Percentiles rank a stretch among this genome's conserved stretches.
Evolutionary conservation across 2,888 invertebrate species (phyloP).

Genomic region (Rhopalosiphum nymphaeae): DNA sequence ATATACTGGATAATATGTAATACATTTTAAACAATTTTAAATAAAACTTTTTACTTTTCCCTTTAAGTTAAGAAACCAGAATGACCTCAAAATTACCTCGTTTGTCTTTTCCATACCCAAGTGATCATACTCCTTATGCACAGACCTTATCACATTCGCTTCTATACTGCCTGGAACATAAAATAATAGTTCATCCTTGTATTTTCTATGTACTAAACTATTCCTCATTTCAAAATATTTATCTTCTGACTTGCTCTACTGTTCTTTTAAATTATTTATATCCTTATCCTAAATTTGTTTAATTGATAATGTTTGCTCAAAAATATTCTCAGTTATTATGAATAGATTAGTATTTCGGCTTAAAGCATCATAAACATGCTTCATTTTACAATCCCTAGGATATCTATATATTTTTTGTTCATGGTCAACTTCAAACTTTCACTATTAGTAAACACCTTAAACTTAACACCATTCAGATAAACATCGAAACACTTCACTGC

Average conservation of each 20-base stretch:
- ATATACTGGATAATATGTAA: conserved; percentile 22
- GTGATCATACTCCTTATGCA: background rate
- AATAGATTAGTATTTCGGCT: background rate
- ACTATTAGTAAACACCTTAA: background rate
- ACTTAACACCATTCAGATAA: background rate
- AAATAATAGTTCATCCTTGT: background rate
- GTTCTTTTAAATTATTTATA: background rate
- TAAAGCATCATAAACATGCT: background rate
- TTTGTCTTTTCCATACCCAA: background rate
- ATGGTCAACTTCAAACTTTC: background rate
- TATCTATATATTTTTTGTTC: background rate
- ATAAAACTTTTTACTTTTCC: conserved; percentile 14
- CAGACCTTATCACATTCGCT: background rate
- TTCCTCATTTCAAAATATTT: background rate
- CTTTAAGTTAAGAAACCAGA: background rate
- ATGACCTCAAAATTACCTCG: background rate
- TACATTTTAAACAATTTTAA: conserved; percentile 28
- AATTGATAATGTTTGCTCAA: background rate
- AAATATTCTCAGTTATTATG: background rate
- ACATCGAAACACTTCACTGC: background rate
- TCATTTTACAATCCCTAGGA: background rate
- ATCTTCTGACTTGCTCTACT: background rate
- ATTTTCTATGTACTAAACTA: background rate
- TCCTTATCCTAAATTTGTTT: background rate
- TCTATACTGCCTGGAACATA: background rate